Base-by-base conservation (phyloP, 2,113 vertebrate genomes). In the Notechis scutatus region DNA sequence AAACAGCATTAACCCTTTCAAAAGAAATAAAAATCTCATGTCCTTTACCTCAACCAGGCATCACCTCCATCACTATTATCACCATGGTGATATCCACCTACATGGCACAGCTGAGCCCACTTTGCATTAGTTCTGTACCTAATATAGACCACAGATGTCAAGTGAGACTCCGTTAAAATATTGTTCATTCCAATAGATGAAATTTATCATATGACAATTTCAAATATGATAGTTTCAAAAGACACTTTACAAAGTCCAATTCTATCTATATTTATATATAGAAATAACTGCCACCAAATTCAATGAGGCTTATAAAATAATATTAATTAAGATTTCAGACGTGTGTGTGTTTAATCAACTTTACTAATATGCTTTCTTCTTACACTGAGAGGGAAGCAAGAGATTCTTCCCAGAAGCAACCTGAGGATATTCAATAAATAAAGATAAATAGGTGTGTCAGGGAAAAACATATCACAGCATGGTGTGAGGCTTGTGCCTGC, bases 391-490 rank as follows among this genome's bases (percentile, higher is more conserved):
- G 24, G 56, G 5, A 93, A 23, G 23, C 34, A 93, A 87, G 61
- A 29, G 42, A 52, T 45, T 85, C 57, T 87, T 9, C 55, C 5
- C 85, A 3, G 39, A 45, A 18, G 95, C 59, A 94, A 91, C 15
- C 88, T 61, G 64, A 88, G 10, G 20, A 24, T 92, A 91, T 3
- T 24, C 55, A 86, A 5, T 15, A 55, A 0, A 0, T 54, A 90
- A 50, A 89, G 18, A 95, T 45, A 90, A 96, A 90, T 52, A 59
- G 54, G 64, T 26, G 42, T 47, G 55, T 47, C 89, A 57, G 45
- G 54, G 50, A 57, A 26, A 55, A 57, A 47, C 64, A 57, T 47
- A 81, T 6, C 56, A 88, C 15, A 56, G 91, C 47, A 14, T 92
- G 85, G 42, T 54, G 23, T 69, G 47, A 92, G 90, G 20, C 0